Evolutionary conservation across 2,113 vertebrate species (phyloP).

Genomic region (Pyrgilauda ruficollis): DNA sequence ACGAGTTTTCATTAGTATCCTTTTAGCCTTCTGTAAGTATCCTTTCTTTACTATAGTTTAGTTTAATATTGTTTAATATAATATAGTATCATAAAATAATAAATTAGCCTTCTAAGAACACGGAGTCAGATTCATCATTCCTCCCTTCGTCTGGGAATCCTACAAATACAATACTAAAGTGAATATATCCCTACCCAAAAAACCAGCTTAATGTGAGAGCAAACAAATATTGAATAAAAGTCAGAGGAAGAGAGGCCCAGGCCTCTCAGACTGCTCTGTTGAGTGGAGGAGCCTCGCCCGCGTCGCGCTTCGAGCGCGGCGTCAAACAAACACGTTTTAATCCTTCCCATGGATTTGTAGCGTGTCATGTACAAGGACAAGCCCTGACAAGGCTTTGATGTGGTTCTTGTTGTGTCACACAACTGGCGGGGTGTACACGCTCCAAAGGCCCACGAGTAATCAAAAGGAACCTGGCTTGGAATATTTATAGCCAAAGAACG

Average conservation of each 20-base stretch:
- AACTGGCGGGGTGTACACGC: neutral
- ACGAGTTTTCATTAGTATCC: no score
- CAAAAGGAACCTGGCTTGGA: neutral
- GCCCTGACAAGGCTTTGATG: slow-evolving; percentile 12
- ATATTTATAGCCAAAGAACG: neutral
- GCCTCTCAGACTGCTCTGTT: neutral
- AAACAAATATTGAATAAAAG: neutral
- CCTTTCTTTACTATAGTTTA: no score
- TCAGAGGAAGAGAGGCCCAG: neutral
- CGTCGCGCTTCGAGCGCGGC: neutral
- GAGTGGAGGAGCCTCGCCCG: neutral
- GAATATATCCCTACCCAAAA: neutral
- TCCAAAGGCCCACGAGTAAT: neutral
- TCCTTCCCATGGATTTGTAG: neutral
- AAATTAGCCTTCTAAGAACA: no score
- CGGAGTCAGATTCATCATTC: no score
- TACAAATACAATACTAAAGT: no score
- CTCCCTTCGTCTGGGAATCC: no score
- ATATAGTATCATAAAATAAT: no score
- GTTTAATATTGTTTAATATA: no score
- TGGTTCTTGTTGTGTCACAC: neutral
- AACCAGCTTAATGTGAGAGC: neutral
- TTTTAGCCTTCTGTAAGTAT: no score
- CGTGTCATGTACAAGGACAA: neutral
- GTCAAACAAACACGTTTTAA: neutral